Percentiles rank a stretch among this genome's conserved stretches.
Evolutionary conservation across 2,888 invertebrate species (phyloP).

Genomic region (Lasioglossum zephyrum): DNA sequence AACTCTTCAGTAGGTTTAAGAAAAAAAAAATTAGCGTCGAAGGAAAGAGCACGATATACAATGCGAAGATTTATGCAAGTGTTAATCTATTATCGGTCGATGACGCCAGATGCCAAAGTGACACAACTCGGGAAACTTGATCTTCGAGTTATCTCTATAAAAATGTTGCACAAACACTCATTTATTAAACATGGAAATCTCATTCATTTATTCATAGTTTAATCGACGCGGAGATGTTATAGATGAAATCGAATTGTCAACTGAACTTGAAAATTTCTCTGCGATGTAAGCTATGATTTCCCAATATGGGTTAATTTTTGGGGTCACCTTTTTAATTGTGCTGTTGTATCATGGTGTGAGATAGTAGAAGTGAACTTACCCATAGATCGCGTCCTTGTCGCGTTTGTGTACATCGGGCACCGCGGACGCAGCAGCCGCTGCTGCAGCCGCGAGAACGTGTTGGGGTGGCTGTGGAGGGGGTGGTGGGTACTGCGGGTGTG

Average conservation of each 20-base stretch:
- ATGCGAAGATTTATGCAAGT: no score
- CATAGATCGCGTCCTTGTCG: constrained; percentile 99
- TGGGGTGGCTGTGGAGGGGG: constrained; percentile 87
- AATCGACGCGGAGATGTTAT: neutral
- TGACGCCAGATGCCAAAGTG: neutral
- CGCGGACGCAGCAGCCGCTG: constrained; percentile 85
- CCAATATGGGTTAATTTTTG: neutral
- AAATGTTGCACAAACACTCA: no score
- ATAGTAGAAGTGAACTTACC: constrained; percentile 89
- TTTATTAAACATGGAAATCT: neutral
- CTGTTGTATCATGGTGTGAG: neutral
- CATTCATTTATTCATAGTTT: neutral
- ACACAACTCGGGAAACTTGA: neutral
- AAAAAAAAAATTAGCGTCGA: no score
- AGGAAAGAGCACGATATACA: no score
- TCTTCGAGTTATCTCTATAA: no score
- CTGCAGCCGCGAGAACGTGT: constrained; percentile 93
- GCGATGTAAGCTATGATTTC: neutral
- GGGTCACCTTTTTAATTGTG: neutral
- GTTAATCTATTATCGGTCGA: neutral
- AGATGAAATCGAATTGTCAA: neutral
- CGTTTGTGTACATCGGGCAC: constrained; percentile 97
- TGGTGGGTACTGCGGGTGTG: constrained; percentile 91
- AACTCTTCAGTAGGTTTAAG: neutral
- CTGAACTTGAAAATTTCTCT: neutral